A percentile compares a stretch with the other conserved stretches of the same genome.
Conservation (phyloP, 1,140 invertebrate species). For the Ips nitidus region DNA sequence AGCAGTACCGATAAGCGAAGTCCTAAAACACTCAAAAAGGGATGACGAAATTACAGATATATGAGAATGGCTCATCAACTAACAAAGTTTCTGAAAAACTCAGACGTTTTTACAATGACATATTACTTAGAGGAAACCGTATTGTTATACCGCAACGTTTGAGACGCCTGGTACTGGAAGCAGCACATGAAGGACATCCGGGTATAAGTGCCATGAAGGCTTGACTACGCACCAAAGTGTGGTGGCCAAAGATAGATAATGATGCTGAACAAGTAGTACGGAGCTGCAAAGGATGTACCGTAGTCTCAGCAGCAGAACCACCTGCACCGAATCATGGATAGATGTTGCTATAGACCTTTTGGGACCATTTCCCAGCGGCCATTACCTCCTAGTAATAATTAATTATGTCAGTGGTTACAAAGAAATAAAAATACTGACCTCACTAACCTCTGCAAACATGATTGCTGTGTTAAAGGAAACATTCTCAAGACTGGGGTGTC, state of each 20-base stretch:
- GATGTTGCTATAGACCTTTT: conserved; percentile 47
- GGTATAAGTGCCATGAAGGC: conserved; percentile 60
- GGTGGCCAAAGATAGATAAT: conserved; percentile 57
- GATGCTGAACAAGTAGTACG: conserved; percentile 53
- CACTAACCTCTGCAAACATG: conserved; percentile 16
- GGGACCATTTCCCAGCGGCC: conserved; percentile 42
- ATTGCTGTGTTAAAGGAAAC: background rate
- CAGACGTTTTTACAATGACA: conserved; percentile 1
- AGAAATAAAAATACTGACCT: conserved; percentile 34
- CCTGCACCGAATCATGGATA: conserved; percentile 45
- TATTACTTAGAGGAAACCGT: conserved; percentile 24
- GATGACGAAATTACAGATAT: conserved; percentile 5
- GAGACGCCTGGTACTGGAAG: conserved; percentile 44
- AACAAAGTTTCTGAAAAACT: background rate
- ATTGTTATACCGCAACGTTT: conserved; percentile 32
- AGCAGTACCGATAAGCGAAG: conserved; percentile 16
- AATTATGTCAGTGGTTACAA: conserved; percentile 6
- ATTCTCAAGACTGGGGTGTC: background rate
- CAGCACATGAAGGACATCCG: conserved; percentile 58
- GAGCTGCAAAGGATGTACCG: conserved; percentile 53
- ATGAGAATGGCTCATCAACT: conserved; percentile 3
- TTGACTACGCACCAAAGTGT: conserved; percentile 56
- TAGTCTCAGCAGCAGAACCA: conserved; percentile 38
- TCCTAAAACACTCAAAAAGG: conserved; percentile 12
- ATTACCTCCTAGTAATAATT: conserved; percentile 41